These are phyloP conservation scores for Drosophila recens DNA, from an alignment of 2,888 invertebrate genomes.

Conservation along the genomic window DNA sequence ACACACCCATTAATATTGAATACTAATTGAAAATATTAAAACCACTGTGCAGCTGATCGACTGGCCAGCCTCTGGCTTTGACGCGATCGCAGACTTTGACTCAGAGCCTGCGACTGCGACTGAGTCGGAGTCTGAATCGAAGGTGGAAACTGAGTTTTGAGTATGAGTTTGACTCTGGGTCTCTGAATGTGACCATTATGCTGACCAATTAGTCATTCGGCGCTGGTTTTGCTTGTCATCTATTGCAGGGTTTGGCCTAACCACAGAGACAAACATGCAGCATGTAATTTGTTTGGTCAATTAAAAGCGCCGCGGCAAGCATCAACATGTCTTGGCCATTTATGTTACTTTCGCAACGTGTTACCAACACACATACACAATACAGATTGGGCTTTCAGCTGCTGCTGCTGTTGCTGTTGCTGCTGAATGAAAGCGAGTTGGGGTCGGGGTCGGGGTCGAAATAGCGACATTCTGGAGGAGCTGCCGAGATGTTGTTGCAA, in stretches of 20 bases:
- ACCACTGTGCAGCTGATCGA: conserved; percentile 45
- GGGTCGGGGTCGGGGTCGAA: conserved; percentile 43
- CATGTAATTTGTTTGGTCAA: conserved; percentile 79
- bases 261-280: conserved; percentile 63
- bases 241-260: conserved; percentile 72
- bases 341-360: conserved; percentile 63
- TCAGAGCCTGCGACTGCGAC: conserved; percentile 17
- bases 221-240: conserved; percentile 77
- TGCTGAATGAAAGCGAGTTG: conserved; percentile 67
- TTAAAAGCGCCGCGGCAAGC: conserved; percentile 76
- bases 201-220: conserved; percentile 78
- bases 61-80: conserved; percentile 16
- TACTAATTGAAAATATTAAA: conserved; percentile 9
- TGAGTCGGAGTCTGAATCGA: conserved; percentile 16
- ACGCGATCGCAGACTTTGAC: conserved; percentile 13
- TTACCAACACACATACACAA: conserved; percentile 27
- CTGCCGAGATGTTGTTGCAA: conserved; percentile 10
- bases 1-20: not conserved
- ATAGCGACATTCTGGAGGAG: conserved; percentile 52
- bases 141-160: conserved; percentile 18
- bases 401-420: conserved; percentile 17
- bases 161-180: conserved; percentile 22
- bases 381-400: conserved; percentile 16
- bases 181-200: conserved; percentile 72
- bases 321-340: conserved; percentile 70